A percentile compares a stretch with the other conserved stretches of the same genome.
These are phyloP conservation scores for Drosophila mettleri DNA, from an alignment of 2,888 invertebrate genomes.

Conservation along the genomic window DNA sequence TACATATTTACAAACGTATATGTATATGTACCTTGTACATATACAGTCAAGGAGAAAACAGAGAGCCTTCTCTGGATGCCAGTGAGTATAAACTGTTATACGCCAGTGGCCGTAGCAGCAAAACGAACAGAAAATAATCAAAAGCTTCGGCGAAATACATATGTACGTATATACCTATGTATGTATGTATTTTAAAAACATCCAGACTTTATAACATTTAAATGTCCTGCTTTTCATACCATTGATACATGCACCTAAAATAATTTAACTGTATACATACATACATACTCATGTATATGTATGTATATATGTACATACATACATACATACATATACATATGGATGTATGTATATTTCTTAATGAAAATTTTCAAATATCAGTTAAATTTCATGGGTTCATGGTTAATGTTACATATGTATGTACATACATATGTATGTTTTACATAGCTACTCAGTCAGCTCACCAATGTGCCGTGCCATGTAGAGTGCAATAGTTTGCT, in stretches of 20 bases:
- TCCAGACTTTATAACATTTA: constrained; percentile 10
- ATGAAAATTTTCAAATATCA: no score
- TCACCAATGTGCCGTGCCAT: constrained; percentile 16
- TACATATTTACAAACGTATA: no score
- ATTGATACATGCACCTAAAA: not conserved
- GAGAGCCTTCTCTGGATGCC: constrained; percentile 10
- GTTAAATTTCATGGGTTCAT: no score
- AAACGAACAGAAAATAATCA: constrained; percentile 26
- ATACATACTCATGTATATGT: not conserved
- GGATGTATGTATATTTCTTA: no score
- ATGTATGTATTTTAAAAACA: constrained; percentile 2
- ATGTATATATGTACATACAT: not conserved
- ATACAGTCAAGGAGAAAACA: constrained; percentile 6
- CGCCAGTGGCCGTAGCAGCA: constrained; percentile 31
- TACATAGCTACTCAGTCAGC: not conserved
- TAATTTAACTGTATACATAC: no score
- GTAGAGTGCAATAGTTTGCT: constrained; percentile 52
- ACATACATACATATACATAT: not conserved
- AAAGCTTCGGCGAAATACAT: constrained; percentile 29
- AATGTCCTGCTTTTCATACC: constrained; percentile 21
- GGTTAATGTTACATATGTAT: no score
- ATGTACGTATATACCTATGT: no score
- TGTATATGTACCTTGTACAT: no score
- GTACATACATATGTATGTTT: no score
- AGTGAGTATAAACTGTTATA: constrained; percentile 55